These are phyloP conservation scores for Gymnobelideus leadbeateri DNA, from an alignment of 2,113 vertebrate genomes.

Conservation along the genomic window DNA sequence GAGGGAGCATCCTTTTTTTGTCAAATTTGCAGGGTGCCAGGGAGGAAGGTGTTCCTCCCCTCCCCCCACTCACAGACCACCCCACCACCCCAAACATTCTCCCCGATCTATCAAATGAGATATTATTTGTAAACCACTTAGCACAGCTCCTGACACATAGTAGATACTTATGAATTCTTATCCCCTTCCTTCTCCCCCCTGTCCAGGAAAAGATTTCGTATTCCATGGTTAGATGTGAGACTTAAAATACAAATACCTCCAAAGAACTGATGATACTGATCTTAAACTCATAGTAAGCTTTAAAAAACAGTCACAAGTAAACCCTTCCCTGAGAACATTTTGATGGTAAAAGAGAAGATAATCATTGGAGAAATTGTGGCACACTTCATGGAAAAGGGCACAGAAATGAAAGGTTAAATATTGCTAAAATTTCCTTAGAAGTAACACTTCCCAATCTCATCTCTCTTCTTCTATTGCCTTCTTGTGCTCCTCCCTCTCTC, in stretches of 20 bases:
- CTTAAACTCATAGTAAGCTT: conserved; percentile 4
- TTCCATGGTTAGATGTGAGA: conserved; percentile 23
- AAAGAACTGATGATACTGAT: conserved; percentile 31
- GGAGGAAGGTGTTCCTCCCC: neutral
- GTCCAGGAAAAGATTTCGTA: conserved; percentile 18
- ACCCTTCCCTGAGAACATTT: neutral
- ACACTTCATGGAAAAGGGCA: neutral
- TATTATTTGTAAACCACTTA: neutral
- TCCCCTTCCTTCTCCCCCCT: neutral
- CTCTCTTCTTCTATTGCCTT: neutral
- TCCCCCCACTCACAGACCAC: neutral
- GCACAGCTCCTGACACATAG: neutral
- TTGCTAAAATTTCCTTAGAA: neutral
- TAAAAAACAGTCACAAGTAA: neutral
- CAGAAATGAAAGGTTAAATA: neutral
- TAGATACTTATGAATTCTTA: neutral
- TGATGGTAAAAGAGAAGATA: neutral
- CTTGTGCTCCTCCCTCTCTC: neutral
- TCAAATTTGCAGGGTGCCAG: neutral
- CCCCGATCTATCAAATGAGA: neutral
- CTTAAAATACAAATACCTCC: conserved; percentile 35
- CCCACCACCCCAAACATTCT: neutral
- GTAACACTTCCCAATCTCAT: neutral
- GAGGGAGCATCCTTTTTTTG: neutral
- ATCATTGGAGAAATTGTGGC: too few relatives aligned